Base-by-base conservation (phyloP, 92 coral and sea anemone genomes). In the Zoanthus sociatus region DNA sequence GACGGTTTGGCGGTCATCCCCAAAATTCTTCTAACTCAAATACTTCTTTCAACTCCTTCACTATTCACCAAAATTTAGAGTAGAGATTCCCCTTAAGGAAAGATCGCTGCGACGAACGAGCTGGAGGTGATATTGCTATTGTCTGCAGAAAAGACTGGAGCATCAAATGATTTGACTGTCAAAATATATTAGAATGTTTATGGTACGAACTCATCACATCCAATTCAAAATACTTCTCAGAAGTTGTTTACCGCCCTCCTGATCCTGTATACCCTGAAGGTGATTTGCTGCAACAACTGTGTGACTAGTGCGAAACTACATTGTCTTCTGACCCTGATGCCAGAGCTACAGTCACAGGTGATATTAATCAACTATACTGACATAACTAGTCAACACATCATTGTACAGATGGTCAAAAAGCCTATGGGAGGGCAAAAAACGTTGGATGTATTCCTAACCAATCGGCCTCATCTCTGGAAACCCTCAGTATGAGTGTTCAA, bases 211-310 rank as follows among this genome's bases (percentile, higher is more conserved):
- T 88, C 31, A 53, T 16, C n/a, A 88, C 91, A 55, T n/a, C 82
- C 20, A 87, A 83, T 58, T 64, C 88, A n/a, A n/a, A n/a, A 75
- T 93, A 83, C 61, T 69, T 78, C 54, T 47, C 76, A 14, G 92
- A 91, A 7, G 78, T 31, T 79, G 85, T 88, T 78, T 88, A 88
- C 68, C 90, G 88, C 78, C 90, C 93, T 54, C 89, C 94, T 9
- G 78, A 91, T 69, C 95, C 95, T 37, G 70, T n/a, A 21, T 93
- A 90, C 56, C 64, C 54, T 81, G 87, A 48, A 73, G 32, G 56
- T 31, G 93, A 88, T 11, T 58, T 88, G 17, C 50, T 93, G 42
- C 83, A 90, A 37, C 72, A 78, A 64, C 71, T n/a, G n/a, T n/a
- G n/a, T 26, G 92, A 93, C 26, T 55, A 53, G 20, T 93, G 92